Conservation (phyloP, 2,888 invertebrate genomes). For the Rhingia campestris region DNA sequence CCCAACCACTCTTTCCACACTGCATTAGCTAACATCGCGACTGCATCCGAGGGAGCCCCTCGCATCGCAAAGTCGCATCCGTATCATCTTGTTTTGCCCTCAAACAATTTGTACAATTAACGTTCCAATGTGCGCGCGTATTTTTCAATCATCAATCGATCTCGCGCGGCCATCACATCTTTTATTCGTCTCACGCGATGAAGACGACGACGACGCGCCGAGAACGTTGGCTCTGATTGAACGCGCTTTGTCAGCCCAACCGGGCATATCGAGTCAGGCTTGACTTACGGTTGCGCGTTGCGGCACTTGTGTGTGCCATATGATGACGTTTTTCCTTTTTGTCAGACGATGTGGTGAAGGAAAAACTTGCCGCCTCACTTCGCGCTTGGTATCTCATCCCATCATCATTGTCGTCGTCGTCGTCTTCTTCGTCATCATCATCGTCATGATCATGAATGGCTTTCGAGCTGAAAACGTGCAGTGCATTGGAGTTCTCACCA, state of each 20-base stretch:
- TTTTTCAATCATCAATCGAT: conserved; percentile 72
- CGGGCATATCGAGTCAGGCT: conserved; percentile 5
- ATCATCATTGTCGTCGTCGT: conserved; percentile 31
- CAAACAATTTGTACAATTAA: conserved; percentile 74
- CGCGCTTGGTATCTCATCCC: conserved; percentile 47
- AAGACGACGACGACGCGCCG: conserved; percentile 33
- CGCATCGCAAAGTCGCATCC: conserved; percentile 4
- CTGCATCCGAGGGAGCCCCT: not conserved
- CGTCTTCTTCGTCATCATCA: conserved; percentile 8
- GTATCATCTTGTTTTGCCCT: conserved; percentile 59
- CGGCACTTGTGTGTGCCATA: conserved; percentile 36
- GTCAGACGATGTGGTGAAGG: conserved; percentile 36
- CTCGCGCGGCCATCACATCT: conserved; percentile 33
- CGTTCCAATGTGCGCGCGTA: conserved; percentile 70
- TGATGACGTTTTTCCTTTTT: conserved; percentile 10
- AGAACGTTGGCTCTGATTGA: conserved; percentile 47
- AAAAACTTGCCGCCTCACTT: conserved; percentile 62
- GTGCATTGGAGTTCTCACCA: conserved; percentile 14
- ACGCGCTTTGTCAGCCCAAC: conserved; percentile 18
- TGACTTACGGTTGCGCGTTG: conserved; percentile 26
- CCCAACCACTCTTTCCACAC: conserved; percentile 31
- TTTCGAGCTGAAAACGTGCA: not conserved
- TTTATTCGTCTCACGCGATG: conserved; percentile 55
- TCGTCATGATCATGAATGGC: conserved; percentile 33
- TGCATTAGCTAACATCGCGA: conserved; percentile 46